Evolutionary conservation across 2,797 vertebrate species (phyloP).

Genomic region (Sebastes kiyomatsui): DNA sequence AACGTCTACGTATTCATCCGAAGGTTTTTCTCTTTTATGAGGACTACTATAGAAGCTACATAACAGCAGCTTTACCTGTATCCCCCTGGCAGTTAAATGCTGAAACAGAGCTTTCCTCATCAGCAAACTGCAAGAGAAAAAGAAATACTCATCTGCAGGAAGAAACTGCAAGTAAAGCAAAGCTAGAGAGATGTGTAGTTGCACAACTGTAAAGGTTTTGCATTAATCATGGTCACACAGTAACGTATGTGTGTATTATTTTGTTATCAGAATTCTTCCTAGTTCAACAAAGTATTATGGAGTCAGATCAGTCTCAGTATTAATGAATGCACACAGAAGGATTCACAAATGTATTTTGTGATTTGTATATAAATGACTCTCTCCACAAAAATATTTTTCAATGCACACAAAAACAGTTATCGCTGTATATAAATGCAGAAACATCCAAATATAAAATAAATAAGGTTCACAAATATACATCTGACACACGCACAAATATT

Average conservation of each 20-base stretch:
- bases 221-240: neutral
- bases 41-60: neutral
- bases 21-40: neutral
- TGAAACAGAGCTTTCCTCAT: constrained; percentile 96
- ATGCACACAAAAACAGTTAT: no score
- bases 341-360: no score
- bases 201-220: neutral
- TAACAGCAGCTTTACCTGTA: constrained; percentile 85
- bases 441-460: no score
- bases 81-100: constrained; percentile 94
- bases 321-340: no score
- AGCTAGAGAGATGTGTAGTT: neutral
- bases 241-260: neutral
- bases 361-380: no score
- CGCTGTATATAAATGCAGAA: no score
- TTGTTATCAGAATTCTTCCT: neutral
- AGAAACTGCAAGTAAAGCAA: neutral
- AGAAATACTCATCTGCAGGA: neutral
- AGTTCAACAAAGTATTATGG: neutral
- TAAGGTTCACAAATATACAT: no score
- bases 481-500: no score
- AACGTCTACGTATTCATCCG: neutral
- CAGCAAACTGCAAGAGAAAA: constrained; percentile 84
- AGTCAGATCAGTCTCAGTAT: no score
- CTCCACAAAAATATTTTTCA: no score